Evolutionary conservation across 2,113 vertebrate species (phyloP).

Genomic region (Atrichornis clamosus): DNA sequence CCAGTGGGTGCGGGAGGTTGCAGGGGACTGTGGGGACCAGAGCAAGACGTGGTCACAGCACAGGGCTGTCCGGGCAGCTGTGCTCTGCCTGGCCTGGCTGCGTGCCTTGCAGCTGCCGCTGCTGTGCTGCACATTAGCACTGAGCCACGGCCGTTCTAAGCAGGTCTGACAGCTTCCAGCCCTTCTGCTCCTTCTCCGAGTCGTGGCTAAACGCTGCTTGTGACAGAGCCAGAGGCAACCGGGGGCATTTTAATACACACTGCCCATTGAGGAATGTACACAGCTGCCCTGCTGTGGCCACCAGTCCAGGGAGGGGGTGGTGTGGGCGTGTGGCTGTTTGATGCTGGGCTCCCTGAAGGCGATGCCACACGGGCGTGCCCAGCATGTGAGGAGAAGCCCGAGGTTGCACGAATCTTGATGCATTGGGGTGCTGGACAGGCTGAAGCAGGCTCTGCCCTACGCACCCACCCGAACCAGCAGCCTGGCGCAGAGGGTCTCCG

Average conservation of each 20-base stretch:
- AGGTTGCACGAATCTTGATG: not conserved
- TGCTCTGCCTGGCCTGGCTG: not conserved
- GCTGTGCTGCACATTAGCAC: not conserved
- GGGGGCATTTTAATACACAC: not conserved
- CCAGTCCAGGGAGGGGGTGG: rapidly evolving
- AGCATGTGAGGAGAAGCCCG: rapidly evolving
- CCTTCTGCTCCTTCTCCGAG: not conserved
- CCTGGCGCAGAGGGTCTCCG: not conserved
- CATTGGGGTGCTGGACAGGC: not conserved
- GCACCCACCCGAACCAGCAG: not conserved
- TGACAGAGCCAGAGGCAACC: not conserved
- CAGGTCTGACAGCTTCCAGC: constrained; percentile 13
- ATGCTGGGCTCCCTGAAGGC: not conserved
- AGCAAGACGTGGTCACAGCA: not conserved
- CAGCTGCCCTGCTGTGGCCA: not conserved
- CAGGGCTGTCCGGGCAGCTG: not conserved
- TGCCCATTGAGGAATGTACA: not conserved
- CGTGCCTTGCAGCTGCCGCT: not conserved
- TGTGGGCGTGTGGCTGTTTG: not conserved
- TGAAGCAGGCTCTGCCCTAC: not conserved
- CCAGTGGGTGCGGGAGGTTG: not conserved
- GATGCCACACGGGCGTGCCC: rapidly evolving
- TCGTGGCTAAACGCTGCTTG: not conserved
- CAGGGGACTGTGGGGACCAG: rapidly evolving
- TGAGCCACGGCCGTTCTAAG: not conserved